Evolutionary conservation across 1,140 invertebrate species (phyloP).

Genomic region (Tetraneura akinire): DNA sequence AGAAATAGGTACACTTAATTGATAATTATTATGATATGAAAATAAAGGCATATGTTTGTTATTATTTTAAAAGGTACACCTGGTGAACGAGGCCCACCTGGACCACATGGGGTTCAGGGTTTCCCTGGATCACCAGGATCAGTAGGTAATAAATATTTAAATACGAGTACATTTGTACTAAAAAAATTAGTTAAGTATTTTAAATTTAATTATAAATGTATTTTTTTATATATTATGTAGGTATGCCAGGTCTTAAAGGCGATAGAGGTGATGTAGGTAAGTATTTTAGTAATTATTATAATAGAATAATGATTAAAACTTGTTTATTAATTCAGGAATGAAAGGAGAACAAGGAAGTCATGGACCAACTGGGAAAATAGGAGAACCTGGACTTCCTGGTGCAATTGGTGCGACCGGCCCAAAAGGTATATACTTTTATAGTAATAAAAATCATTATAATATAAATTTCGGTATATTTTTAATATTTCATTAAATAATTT

Average conservation of each 20-base stretch:
- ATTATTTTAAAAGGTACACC: conserved; percentile 55
- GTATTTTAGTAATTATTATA: background rate
- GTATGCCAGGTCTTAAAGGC: conserved; percentile 69
- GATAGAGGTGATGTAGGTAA: conserved; percentile 67
- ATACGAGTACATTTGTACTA: too few species aligned
- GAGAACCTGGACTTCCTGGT: conserved; percentile 68
- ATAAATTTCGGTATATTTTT: too few species aligned
- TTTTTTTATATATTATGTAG: background rate
- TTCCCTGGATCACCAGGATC: conserved; percentile 66
- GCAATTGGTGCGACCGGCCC: conserved; percentile 67
- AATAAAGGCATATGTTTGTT: background rate
- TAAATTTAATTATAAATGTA: background rate
- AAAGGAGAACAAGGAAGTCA: conserved; percentile 75
- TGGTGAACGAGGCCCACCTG: conserved; percentile 68
- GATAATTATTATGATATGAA: background rate
- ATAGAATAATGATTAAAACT: conserved; percentile 56
- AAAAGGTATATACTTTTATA: too few species aligned
- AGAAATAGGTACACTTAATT: background rate
- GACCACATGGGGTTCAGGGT: conserved; percentile 71
- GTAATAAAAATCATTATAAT: too few species aligned
- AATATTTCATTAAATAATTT: too few species aligned
- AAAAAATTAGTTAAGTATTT: too few species aligned
- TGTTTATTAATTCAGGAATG: conserved; percentile 59
- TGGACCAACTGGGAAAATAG: conserved; percentile 65
- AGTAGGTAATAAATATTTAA: too few species aligned